Base-by-base conservation (phyloP, 2,888 invertebrate species). In the Anthophora plumipes region DNA sequence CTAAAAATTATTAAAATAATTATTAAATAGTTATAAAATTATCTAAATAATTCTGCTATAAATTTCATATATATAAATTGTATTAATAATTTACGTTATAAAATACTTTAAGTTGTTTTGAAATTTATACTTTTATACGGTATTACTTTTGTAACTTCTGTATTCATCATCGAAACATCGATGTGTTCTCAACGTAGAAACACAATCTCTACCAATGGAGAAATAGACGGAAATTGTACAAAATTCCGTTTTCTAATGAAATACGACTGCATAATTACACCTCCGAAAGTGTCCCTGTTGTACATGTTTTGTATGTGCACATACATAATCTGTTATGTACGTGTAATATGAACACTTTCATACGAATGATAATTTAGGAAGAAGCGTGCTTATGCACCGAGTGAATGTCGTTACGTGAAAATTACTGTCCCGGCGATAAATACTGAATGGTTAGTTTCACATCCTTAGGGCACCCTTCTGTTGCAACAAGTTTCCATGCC, bases 401-500 rank as follows among this genome's bases (percentile, higher is more conserved):
- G 39, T 43, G 60, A 43, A 37, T 39, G n/a, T 57, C 48, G 79
- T 81, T 74, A 79, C 74, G 74, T 69, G 79, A 74, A 81, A 81
- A 81, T 81, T 74, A 70, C 80, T 60, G 69, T 73, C 69, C 37
- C 31, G 48, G 12, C 59, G 68, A 73, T 80, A 78, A 80, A 68
- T 60, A 64, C 59, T 8, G 63, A 72, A 73, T 64, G 64, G 37
- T 54, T 66, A 39, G 55, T 59, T 77, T 80, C 73, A 57, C 72
- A 80, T 78, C 72, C 78, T 78, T 59, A 22, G 54, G 48, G 54
- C 31, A 31, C 46, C n/a, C 39, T 43, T 6, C 1, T 48, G 39
- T 17, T 48, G n/a, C 52, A 20, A 43, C 12, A 41, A 60, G 54
- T 57, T 63, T 61, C 57, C 43, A 63, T 52, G 57, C 67, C 48